Percentiles rank a stretch among this genome's conserved stretches.
These are phyloP conservation scores for Nibea coibor DNA, from an alignment of 2,113 vertebrate species.

Conservation along the genomic window DNA sequence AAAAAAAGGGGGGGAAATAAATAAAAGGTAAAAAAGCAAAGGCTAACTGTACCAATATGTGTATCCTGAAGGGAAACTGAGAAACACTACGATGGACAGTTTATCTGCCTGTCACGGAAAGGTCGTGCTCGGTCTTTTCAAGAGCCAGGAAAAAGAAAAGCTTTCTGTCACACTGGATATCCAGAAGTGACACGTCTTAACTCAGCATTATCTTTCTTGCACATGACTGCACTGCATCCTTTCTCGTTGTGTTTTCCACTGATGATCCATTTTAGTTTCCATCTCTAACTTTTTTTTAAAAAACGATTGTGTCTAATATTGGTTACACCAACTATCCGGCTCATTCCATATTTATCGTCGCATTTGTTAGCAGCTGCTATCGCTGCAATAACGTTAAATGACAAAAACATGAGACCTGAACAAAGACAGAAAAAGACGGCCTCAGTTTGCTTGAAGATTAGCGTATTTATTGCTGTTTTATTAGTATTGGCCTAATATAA, in stretches of 20 bases:
- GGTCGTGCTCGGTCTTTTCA: constrained; percentile 30
- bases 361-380: background rate
- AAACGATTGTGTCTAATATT: background rate
- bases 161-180: constrained; percentile 11
- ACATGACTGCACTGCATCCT: background rate
- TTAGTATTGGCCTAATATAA: background rate
- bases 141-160: constrained; percentile 26
- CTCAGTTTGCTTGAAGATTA: background rate
- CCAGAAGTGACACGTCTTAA: constrained; percentile 4
- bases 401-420: background rate
- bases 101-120: constrained; percentile 28
- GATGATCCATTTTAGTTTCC: background rate
- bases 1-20: constrained; percentile 33
- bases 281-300: too few relatives aligned
- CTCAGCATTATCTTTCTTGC: background rate
- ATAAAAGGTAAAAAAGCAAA: constrained; percentile 53
- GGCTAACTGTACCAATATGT: constrained; percentile 49
- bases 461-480: background rate
- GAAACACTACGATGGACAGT: constrained; percentile 49
- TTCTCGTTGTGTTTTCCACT: background rate
- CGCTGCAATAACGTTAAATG: background rate
- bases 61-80: constrained; percentile 49
- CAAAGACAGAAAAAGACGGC: background rate
- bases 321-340: background rate
- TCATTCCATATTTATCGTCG: background rate